Conservation (phyloP, 2,113 vertebrate species). For the Marmota monax region DNA sequence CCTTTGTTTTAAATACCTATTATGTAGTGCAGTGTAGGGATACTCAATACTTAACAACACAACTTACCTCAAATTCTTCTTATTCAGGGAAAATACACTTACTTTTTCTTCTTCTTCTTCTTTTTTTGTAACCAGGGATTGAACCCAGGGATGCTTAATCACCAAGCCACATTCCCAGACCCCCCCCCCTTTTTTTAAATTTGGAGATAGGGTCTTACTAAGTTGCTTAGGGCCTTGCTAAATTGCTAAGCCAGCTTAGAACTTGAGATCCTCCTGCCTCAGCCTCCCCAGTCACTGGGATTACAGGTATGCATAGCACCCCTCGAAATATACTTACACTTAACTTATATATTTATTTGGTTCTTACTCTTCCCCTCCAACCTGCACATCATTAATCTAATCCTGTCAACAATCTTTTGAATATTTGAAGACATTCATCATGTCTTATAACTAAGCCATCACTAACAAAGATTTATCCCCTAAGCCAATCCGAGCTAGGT, state of each 20-base stretch:
- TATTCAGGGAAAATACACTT: conserved; percentile 14
- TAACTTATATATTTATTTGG: not conserved
- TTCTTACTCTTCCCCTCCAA: conserved; percentile 7
- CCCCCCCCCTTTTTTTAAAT: too few relatives aligned
- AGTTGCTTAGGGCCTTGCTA: too few relatives aligned
- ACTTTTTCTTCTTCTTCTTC: not conserved
- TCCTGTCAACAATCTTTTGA: not conserved
- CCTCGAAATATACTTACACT: not conserved
- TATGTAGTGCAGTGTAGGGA: not conserved
- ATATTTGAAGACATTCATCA: conserved; percentile 39
- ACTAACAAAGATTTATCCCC: not conserved
- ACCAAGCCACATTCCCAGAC: too few relatives aligned
- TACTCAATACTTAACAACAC: conserved; percentile 14
- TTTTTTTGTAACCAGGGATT: too few relatives aligned
- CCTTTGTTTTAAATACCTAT: conserved; percentile 38
- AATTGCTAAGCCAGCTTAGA: too few relatives aligned
- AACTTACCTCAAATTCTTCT: not conserved
- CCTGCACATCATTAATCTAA: conserved; percentile 19
- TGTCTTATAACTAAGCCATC: not conserved
- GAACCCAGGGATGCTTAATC: too few relatives aligned
- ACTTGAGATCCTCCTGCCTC: too few relatives aligned
- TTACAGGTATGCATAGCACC: too few relatives aligned
- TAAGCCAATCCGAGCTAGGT: not conserved
- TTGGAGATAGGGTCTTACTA: too few relatives aligned
- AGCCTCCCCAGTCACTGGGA: too few relatives aligned